phyloP scores from a whole-genome alignment of 2,888 invertebrate species.

The Coelopa pilipes region DNA sequence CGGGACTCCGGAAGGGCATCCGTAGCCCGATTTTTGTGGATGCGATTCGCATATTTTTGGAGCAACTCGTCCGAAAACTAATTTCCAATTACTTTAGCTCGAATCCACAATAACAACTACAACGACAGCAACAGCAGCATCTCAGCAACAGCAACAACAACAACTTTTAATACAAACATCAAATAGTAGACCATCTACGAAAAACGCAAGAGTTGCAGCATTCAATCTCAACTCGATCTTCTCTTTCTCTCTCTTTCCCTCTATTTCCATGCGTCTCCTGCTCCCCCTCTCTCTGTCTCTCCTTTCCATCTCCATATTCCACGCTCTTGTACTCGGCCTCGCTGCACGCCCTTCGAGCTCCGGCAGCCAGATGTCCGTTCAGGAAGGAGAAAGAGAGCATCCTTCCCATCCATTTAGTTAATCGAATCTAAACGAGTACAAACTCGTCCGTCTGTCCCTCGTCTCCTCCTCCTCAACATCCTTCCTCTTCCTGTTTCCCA shows the following conservation, averaged over 20 bases:
- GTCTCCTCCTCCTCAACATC: neutral
- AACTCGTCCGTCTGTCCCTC: neutral
- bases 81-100: slow-evolving; percentile 22
- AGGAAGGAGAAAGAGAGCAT: neutral
- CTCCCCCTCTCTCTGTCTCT: neutral
- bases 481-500: neutral
- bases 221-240: no score
- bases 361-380: no score
- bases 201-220: no score
- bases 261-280: neutral
- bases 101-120: neutral
- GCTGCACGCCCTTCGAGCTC: no score
- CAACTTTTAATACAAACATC: neutral
- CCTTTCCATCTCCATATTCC: neutral
- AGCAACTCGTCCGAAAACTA: slow-evolving; percentile 5
- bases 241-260: neutral
- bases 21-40: neutral
- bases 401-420: slow-evolving; percentile 23
- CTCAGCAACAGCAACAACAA: neutral
- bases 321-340: no score
- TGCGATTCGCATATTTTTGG: neutral
- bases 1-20: neutral
- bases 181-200: no score
- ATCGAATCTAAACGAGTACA: slow-evolving; percentile 21
- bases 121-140: neutral